These are phyloP conservation scores for Riptortus pedestris DNA, from an alignment of 1,140 invertebrate genomes.

Conservation along the genomic window DNA sequence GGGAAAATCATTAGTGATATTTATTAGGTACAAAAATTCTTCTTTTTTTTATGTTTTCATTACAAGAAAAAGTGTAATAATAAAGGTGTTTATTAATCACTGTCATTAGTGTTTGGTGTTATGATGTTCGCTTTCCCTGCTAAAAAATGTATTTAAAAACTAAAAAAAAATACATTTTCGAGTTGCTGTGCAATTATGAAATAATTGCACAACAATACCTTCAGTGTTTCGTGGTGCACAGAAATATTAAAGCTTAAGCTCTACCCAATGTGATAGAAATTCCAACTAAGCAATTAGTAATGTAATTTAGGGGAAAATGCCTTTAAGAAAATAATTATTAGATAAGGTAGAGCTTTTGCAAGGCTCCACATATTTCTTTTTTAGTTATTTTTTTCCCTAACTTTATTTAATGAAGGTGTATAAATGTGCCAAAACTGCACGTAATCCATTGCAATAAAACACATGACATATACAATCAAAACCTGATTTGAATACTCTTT, in stretches of 20 bases:
- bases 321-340: neutral
- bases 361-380: constrained; percentile 7
- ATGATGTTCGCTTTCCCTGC: constrained; percentile 7
- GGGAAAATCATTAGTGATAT: constrained; percentile 18
- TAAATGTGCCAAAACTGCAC: constrained; percentile 12
- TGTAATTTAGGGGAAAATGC: neutral
- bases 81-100: neutral
- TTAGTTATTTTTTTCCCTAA: neutral
- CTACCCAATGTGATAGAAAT: neutral
- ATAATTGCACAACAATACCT: neutral
- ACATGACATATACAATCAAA: constrained; percentile 14
- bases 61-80: neutral
- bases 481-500: constrained; percentile 8
- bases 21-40: constrained; percentile 9
- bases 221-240: neutral
- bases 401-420: neutral
- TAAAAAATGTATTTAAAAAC: neutral
- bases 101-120: constrained; percentile 9
- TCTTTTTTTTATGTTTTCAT: neutral
- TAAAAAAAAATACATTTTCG: neutral
- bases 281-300: neutral
- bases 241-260: neutral
- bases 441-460: constrained; percentile 8
- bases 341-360: constrained; percentile 1
- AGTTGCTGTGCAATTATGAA: neutral